A percentile compares a stretch with the other conserved stretches of the same genome.
Evolutionary conservation across 2,797 vertebrate genomes (phyloP).

Genomic region (Pseudochirops cupreus): DNA sequence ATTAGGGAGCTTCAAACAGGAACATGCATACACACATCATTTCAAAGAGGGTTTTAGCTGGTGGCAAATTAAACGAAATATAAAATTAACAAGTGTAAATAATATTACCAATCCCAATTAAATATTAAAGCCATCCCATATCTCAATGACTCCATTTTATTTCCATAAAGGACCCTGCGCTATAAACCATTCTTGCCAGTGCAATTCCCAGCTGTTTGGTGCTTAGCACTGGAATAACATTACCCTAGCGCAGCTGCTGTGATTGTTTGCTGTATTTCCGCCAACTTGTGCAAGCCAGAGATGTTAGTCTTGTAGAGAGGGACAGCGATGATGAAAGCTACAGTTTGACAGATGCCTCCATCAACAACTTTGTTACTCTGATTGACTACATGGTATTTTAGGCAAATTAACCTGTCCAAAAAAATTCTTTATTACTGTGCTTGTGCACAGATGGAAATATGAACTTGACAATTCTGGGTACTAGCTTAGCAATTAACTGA

Average conservation of each 20-base stretch:
- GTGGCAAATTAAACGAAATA: constrained; percentile 80
- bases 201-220: constrained; percentile 80
- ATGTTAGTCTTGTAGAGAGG: constrained; percentile 75
- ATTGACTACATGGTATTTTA: constrained; percentile 84
- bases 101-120: constrained; percentile 78
- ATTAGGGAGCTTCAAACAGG: constrained; percentile 76
- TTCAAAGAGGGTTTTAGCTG: constrained; percentile 76
- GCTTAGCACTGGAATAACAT: constrained; percentile 67
- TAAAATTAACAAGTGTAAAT: constrained; percentile 82
- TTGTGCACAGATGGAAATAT: constrained; percentile 84
- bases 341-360: constrained; percentile 81
- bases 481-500: constrained; percentile 83
- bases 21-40: constrained; percentile 69
- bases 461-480: constrained; percentile 81
- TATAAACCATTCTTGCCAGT: constrained; percentile 68
- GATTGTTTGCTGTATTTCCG: constrained; percentile 75
- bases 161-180: constrained; percentile 76
- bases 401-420: constrained; percentile 87
- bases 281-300: constrained; percentile 75
- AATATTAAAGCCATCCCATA: constrained; percentile 78
- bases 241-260: constrained; percentile 81
- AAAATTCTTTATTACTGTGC: constrained; percentile 80
- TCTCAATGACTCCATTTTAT: constrained; percentile 75
- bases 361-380: constrained; percentile 84
- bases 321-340: constrained; percentile 77